Evolutionary conservation across 2,888 invertebrate genomes (phyloP).

Genomic region (Cabera pusaria): DNA sequence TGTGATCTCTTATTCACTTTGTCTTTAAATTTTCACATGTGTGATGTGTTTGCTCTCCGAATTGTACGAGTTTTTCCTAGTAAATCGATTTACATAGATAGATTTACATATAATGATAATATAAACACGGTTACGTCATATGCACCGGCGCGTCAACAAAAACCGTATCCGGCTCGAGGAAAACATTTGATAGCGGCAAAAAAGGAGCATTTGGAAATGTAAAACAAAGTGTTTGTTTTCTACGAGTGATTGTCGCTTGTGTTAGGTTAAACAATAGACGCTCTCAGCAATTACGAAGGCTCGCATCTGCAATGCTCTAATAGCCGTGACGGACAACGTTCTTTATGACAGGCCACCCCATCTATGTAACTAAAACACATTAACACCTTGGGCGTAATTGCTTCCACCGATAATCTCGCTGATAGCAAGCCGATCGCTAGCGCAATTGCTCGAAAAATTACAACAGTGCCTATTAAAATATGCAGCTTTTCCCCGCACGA

Average conservation of each 20-base stretch:
- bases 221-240: slow-evolving; percentile 45
- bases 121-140: slow-evolving; percentile 67
- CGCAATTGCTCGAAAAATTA: slow-evolving; percentile 55
- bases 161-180: slow-evolving; percentile 69
- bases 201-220: slow-evolving; percentile 39
- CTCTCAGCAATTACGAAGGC: slow-evolving; percentile 51
- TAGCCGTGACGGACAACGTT: slow-evolving; percentile 45
- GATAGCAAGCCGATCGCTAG: slow-evolving; percentile 49
- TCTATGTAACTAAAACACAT: slow-evolving; percentile 38
- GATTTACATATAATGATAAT: slow-evolving; percentile 52
- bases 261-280: slow-evolving; percentile 59
- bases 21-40: not conserved
- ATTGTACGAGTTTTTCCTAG: slow-evolving; percentile 33
- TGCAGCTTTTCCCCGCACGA: slow-evolving; percentile 74
- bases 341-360: slow-evolving; percentile 43
- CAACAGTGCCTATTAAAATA: slow-evolving; percentile 70
- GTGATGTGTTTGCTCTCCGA: not conserved
- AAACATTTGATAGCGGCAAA: slow-evolving; percentile 51
- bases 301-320: slow-evolving; percentile 45
- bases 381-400: slow-evolving; percentile 53
- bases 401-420: slow-evolving; percentile 45
- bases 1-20: too few species aligned
- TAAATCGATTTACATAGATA: slow-evolving; percentile 41
- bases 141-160: slow-evolving; percentile 48
- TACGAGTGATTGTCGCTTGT: slow-evolving; percentile 49